Conservation (phyloP, 2,888 invertebrate genomes). For the Azorinus chamasolen region DNA sequence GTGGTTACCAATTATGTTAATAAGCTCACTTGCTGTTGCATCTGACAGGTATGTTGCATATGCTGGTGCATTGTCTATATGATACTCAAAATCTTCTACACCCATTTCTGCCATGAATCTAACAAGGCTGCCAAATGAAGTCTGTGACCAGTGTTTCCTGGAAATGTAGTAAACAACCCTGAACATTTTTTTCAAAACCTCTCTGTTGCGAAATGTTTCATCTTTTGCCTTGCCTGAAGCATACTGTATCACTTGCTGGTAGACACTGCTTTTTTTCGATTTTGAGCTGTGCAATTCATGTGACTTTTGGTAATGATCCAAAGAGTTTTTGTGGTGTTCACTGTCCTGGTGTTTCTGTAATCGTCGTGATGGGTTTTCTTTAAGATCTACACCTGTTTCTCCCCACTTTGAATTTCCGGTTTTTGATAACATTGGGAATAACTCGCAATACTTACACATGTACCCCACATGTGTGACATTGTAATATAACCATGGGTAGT, state of each 20-base stretch:
- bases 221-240: background rate
- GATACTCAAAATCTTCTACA: conserved; percentile 35
- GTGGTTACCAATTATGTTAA: conserved; percentile 15
- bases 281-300: background rate
- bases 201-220: conserved; percentile 23
- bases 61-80: conserved; percentile 24
- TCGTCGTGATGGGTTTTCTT: conserved; percentile 18
- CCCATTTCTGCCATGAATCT: conserved; percentile 39
- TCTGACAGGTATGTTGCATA: conserved; percentile 25
- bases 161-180: conserved; percentile 17
- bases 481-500: too few relatives aligned
- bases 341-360: conserved; percentile 24
- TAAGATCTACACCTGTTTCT: conserved; percentile 23
- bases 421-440: conserved; percentile 5
- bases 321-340: conserved; percentile 10
- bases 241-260: conserved; percentile 3
- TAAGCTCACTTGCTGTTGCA: conserved; percentile 27
- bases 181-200: conserved; percentile 41
- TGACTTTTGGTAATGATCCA: background rate
- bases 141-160: conserved; percentile 31
- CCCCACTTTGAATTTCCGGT: conserved; percentile 2
- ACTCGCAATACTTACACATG: conserved; percentile 29
- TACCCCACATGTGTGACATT: conserved; percentile 16
- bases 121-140: conserved; percentile 33
- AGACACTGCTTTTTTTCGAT: background rate